Conservation (phyloP, 1,140 invertebrate genomes). For the Aradophagus sp. region DNA sequence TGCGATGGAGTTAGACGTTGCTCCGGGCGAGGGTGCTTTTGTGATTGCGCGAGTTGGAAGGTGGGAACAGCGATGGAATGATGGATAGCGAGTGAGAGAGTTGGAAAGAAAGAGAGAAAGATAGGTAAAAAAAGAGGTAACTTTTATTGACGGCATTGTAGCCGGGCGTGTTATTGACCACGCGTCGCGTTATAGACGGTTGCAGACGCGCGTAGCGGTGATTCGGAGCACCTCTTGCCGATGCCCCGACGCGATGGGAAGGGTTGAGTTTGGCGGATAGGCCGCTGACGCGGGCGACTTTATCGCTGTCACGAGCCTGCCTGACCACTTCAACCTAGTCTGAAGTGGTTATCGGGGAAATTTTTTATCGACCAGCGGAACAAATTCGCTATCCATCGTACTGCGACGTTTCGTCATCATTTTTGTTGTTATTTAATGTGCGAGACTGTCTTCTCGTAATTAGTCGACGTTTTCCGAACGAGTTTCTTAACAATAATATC, state of each 20-base stretch:
- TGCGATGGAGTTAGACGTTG: slow-evolving; percentile 1
- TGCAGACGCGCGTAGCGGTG: slow-evolving; percentile 31
- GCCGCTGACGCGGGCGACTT: slow-evolving; percentile 47
- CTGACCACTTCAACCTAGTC: slow-evolving; percentile 41
- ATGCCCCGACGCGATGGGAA: slow-evolving; percentile 15
- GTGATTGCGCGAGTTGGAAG: slow-evolving; percentile 38
- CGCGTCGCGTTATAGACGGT: slow-evolving; percentile 19
- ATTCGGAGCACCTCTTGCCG: slow-evolving; percentile 31
- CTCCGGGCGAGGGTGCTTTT: slow-evolving; percentile 19
- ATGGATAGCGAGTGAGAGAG: slow-evolving; percentile 3
- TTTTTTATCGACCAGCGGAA: slow-evolving; percentile 34
- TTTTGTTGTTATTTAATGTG: no score
- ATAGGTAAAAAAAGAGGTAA: slow-evolving; percentile 41
- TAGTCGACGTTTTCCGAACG: no score
- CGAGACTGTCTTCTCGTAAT: no score
- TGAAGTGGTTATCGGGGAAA: slow-evolving; percentile 53
- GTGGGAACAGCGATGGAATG: no score
- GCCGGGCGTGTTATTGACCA: slow-evolving; percentile 41
- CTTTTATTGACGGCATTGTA: slow-evolving; percentile 48
- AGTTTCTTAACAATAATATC: no score
- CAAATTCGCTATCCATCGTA: slow-evolving; percentile 39
- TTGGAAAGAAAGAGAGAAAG: no score
- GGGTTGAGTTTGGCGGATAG: slow-evolving; percentile 42
- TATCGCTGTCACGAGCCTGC: slow-evolving; percentile 47
- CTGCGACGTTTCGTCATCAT: no score